These are phyloP conservation scores for Poecile atricapillus DNA, from an alignment of 2,113 vertebrate genomes.

Conservation along the genomic window DNA sequence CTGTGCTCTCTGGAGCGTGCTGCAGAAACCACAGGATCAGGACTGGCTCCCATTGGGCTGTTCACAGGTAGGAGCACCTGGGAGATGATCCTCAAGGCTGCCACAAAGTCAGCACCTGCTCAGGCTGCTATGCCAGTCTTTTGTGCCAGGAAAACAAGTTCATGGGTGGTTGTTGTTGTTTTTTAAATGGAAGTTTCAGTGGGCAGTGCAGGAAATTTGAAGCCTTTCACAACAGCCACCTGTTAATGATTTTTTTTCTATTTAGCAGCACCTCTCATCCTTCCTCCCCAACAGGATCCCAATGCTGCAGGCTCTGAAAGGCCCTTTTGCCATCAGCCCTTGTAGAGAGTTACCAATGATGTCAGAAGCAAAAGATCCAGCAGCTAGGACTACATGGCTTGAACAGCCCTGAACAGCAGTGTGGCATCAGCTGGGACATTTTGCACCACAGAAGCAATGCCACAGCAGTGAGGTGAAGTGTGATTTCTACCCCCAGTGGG, in stretches of 20 bases:
- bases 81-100: neutral
- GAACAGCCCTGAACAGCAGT: neutral
- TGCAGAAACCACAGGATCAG: neutral
- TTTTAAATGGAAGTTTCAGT: neutral
- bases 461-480: neutral
- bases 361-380: neutral
- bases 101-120: neutral
- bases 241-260: neutral
- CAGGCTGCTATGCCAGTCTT: neutral
- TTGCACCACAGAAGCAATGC: neutral
- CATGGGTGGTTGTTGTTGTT: neutral
- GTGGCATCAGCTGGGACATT: neutral
- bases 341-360: neutral
- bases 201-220: neutral
- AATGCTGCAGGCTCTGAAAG: neutral
- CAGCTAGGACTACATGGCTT: neutral
- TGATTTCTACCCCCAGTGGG: neutral
- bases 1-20: fast-evolving
- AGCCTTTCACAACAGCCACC: neutral
- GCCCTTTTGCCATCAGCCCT: neutral
- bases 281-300: neutral
- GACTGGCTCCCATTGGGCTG: neutral
- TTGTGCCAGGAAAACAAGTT: neutral
- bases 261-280: neutral
- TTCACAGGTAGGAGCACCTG: neutral